Evolutionary conservation across 2,113 vertebrate species (phyloP).

Genomic region (Nesoenas mayeri): DNA sequence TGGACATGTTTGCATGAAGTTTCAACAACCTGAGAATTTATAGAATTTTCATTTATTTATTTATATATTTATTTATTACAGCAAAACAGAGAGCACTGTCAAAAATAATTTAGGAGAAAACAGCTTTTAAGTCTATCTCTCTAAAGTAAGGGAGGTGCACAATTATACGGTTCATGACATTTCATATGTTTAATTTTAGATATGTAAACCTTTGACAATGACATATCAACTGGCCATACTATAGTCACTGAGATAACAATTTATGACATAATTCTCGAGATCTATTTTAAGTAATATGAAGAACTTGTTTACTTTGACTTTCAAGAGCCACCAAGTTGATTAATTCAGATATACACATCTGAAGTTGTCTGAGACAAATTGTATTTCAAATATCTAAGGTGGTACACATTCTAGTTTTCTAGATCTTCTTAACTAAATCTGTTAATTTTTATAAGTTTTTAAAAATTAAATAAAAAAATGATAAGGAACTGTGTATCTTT

Average conservation of each 20-base stretch:
- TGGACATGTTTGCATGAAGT: background rate
- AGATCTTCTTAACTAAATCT: background rate
- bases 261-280: background rate
- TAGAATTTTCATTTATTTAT: too few relatives aligned
- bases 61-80: background rate
- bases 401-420: background rate
- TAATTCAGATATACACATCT: background rate
- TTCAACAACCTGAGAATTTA: background rate
- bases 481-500: background rate
- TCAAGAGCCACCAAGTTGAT: background rate
- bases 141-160: background rate
- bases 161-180: background rate
- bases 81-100: background rate
- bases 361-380: background rate
- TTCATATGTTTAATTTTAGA: background rate
- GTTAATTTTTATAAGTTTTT: background rate
- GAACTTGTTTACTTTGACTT: background rate
- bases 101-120: background rate
- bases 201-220: background rate
- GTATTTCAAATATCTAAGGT: background rate
- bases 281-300: background rate
- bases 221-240: background rate
- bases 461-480: background rate
- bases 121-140: background rate
- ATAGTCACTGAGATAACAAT: background rate